Conservation (phyloP, 2,113 vertebrate species). For the Dicerorhinus sumatrensis region DNA sequence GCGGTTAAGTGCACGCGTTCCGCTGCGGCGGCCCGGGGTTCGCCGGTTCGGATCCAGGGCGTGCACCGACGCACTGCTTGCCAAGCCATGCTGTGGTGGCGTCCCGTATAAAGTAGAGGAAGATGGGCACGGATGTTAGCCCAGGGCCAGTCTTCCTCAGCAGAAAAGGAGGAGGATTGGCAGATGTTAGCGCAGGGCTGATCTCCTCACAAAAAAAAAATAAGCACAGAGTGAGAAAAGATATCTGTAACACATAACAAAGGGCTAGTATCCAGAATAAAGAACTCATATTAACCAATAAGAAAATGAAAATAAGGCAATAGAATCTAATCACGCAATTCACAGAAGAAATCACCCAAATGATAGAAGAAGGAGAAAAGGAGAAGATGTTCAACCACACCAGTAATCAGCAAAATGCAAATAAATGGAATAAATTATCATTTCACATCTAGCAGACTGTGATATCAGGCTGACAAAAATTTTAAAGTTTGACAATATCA, state of each 20-base stretch:
- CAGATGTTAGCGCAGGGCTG: too few species aligned
- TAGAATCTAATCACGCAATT: not conserved
- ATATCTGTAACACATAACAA: constrained; percentile 22
- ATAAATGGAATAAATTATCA: constrained; percentile 11
- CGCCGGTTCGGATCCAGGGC: too few species aligned
- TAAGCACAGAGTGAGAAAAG: not conserved
- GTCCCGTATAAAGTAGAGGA: too few species aligned
- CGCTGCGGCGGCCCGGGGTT: too few species aligned
- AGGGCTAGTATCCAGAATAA: constrained; percentile 15
- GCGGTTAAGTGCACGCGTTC: too few species aligned
- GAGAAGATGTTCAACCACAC: constrained; percentile 21
- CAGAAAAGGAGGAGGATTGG: too few species aligned
- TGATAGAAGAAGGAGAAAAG: constrained; percentile 11
- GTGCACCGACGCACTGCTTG: too few species aligned
- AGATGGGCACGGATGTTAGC: too few species aligned
- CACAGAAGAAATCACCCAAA: not conserved
- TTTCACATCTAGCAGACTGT: not conserved
- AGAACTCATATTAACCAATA: constrained; percentile 18
- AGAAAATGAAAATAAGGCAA: constrained; percentile 58
- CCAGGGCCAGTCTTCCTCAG: too few species aligned
- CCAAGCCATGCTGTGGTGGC: too few species aligned
- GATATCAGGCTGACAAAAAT: not conserved
- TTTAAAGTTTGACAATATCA: constrained; percentile 31
- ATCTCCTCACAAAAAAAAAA: too few species aligned
- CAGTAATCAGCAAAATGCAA: constrained; percentile 41